Evolutionary conservation across 2,888 invertebrate species (phyloP), one percentile per base, ranked within the genome.

Genomic region (Aproaerema taeniolella): DNA sequence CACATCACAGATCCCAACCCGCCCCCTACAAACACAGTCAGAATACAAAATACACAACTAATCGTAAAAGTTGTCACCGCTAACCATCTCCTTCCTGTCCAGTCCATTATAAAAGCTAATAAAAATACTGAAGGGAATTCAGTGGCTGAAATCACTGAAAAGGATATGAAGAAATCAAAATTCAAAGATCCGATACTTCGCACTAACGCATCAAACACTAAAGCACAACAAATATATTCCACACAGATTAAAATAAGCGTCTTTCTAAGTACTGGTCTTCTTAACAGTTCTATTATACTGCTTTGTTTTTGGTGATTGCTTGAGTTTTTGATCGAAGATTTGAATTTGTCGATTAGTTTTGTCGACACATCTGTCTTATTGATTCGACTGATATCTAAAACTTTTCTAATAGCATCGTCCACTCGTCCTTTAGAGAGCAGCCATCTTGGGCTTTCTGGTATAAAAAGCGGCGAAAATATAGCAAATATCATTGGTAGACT

Each of bases 391-490:
- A 77, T 75, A 1, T 50, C 55, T 7, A 67, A 39, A 11, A 77
- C 43, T 50, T 67, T 75, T 2, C 61, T 43, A 6, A 76, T 49
- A 2, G 74, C 69, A 25, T 73, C 70, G 38, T 76, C 69, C 1
- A 68, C 49, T 12, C 67, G 65, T 13, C 73, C 73, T 58, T 59
- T 69, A 16, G 75, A 66, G 15, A 75, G 50, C 16, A 75, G 46
- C 75, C 75, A 76, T 49, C 68, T 63, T 25, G 75, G 71, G 45
- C 76, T 76, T 55, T 76, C 76, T 12, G 71, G 73, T 42, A 76
- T 39, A 30, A 68, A 49, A 12, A 72, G 58, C 28, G 69, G 71
- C 30, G 71, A 41, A 10, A 75, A 50, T 25, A 74, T 24, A 39
- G 62, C 67, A 24, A 67, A 45, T 1, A 50, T 61, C 42, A 73